Evolutionary conservation across 2,113 vertebrate genomes (phyloP).

Genomic region (Turdus rufiventris): DNA sequence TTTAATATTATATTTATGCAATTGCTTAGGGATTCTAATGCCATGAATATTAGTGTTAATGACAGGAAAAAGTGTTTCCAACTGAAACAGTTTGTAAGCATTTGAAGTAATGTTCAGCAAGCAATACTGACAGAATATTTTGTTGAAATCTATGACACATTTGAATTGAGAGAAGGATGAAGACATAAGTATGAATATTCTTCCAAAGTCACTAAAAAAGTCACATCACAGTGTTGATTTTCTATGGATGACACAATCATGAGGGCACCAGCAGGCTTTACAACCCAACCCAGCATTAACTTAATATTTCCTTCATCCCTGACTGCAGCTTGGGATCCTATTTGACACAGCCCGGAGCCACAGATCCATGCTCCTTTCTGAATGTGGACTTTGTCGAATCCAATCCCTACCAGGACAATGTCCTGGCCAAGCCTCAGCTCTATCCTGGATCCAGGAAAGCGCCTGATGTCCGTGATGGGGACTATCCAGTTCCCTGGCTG

Average conservation of each 20-base stretch:
- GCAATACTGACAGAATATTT: background rate
- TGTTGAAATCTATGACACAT: background rate
- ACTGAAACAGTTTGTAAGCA: background rate
- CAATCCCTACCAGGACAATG: accelerated
- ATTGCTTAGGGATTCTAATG: background rate
- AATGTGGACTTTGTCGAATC: background rate
- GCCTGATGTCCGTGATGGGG: accelerated
- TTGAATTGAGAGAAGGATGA: background rate
- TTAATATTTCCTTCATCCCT: background rate
- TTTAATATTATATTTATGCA: background rate
- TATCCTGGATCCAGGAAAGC: background rate
- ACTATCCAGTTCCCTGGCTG: background rate
- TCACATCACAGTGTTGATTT: background rate
- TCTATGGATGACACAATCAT: background rate
- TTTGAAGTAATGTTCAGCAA: background rate
- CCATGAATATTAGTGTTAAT: background rate
- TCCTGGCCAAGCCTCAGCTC: background rate
- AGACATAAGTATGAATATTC: background rate
- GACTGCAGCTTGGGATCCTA: background rate
- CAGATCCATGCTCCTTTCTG: background rate
- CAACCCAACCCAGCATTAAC: background rate
- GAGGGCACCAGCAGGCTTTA: background rate
- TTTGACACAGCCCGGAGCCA: background rate
- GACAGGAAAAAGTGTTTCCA: background rate
- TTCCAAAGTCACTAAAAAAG: background rate